Percentiles rank a stretch among this genome's conserved stretches.
These are phyloP conservation scores for Ascaphus truei DNA, from an alignment of 2,113 vertebrate genomes.

Conservation along the genomic window DNA sequence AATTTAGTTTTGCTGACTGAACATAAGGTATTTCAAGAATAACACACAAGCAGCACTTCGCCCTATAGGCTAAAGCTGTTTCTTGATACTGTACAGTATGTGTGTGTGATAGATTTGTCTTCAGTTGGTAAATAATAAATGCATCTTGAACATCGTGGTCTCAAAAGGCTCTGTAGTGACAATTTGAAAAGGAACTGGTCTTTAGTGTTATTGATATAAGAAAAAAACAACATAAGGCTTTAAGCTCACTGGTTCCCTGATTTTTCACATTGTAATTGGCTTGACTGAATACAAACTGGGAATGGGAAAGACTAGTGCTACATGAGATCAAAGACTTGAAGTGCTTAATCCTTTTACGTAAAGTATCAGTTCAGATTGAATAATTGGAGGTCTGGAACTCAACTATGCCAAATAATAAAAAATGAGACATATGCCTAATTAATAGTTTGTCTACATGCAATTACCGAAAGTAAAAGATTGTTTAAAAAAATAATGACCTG, in stretches of 20 bases:
- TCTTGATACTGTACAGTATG: no score
- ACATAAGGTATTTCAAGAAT: no score
- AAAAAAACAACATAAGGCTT: constrained; percentile 20
- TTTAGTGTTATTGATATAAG: neutral
- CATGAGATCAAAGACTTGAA: constrained; percentile 30
- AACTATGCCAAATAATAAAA: no score
- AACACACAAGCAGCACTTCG: no score
- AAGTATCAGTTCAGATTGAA: neutral
- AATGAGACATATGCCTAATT: no score
- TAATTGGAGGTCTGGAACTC: no score
- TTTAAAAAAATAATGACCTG: no score
- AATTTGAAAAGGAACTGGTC: constrained; percentile 8
- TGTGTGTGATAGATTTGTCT: neutral
- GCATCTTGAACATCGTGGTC: neutral
- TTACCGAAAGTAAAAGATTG: no score
- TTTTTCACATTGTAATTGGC: constrained; percentile 25
- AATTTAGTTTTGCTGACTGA: no score
- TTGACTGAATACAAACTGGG: constrained; percentile 13
- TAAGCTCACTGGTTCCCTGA: neutral
- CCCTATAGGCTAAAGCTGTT: no score
- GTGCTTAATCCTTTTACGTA: neutral
- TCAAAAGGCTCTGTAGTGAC: constrained; percentile 17
- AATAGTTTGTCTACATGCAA: no score
- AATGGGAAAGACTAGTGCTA: neutral
- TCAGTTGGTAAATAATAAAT: neutral